These are phyloP conservation scores for Kryptolebias ocellatus DNA, from an alignment of 2,797 vertebrate genomes.

Conservation along the genomic window DNA sequence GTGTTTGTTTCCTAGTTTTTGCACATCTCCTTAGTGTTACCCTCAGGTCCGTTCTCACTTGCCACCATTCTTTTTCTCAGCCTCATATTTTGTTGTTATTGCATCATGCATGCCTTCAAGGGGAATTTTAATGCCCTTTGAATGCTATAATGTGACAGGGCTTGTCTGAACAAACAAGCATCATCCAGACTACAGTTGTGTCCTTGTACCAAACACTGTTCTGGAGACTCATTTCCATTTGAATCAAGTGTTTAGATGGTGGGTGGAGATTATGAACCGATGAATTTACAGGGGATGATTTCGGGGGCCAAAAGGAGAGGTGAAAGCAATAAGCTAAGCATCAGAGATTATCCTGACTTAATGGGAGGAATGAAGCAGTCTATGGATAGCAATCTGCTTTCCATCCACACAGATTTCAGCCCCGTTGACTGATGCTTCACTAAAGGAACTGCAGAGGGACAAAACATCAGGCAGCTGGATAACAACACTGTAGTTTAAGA, in stretches of 20 bases:
- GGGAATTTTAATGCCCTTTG: slow-evolving; percentile 51
- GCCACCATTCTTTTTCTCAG: background rate
- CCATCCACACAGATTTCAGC: slow-evolving; percentile 56
- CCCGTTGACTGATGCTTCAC: slow-evolving; percentile 53
- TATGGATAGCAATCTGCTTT: slow-evolving; percentile 68
- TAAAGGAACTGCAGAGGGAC: slow-evolving; percentile 17
- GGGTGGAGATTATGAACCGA: slow-evolving; percentile 67
- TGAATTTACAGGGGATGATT: slow-evolving; percentile 70
- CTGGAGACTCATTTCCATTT: slow-evolving; percentile 15
- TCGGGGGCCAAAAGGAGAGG: slow-evolving; percentile 60
- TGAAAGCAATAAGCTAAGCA: slow-evolving; percentile 64
- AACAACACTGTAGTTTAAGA: too few species aligned
- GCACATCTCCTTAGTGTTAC: slow-evolving; percentile 11
- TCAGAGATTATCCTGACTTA: slow-evolving; percentile 77
- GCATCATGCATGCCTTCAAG: slow-evolving; percentile 34
- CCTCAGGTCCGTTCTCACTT: slow-evolving; percentile 8
- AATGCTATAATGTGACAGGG: slow-evolving; percentile 54
- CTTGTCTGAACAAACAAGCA: slow-evolving; percentile 45
- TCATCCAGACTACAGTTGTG: slow-evolving; percentile 19
- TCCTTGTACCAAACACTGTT: slow-evolving; percentile 17
- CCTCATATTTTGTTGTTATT: slow-evolving; percentile 34
- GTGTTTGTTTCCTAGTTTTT: slow-evolving; percentile 20
- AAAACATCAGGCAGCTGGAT: too few species aligned
- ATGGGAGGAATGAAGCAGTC: slow-evolving; percentile 69
- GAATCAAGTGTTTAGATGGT: slow-evolving; percentile 39